phyloP scores from a whole-genome alignment of 2,113 vertebrate species.

The Aegithalos caudatus region DNA sequence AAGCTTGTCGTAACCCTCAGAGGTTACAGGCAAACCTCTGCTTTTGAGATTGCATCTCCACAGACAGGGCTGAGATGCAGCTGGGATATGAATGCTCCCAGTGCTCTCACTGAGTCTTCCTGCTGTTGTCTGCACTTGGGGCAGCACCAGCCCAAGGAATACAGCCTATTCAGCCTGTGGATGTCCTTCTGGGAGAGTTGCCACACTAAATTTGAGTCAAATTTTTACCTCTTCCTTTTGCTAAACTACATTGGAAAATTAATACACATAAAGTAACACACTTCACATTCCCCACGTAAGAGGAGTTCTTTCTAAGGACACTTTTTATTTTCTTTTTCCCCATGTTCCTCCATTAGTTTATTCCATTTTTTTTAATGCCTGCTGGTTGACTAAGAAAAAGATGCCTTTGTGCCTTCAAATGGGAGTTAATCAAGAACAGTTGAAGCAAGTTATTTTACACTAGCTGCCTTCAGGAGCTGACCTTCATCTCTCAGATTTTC shows the following conservation, averaged over 20 bases:
- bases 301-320: neutral
- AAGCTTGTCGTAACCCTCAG: accelerated
- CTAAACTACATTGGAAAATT: neutral
- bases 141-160: neutral
- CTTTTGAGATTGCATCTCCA: neutral
- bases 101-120: neutral
- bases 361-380: neutral
- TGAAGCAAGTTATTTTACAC: neutral
- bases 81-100: neutral
- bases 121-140: neutral
- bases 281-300: neutral
- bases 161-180: neutral
- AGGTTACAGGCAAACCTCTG: neutral
- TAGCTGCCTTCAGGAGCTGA: neutral
- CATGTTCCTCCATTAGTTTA: neutral
- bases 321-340: neutral
- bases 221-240: neutral
- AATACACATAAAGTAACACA: neutral
- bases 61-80: neutral
- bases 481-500: neutral
- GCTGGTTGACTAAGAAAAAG: neutral
- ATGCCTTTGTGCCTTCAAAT: neutral
- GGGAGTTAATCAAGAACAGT: neutral
- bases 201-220: neutral
- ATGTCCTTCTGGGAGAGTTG: neutral